Percentiles rank a stretch among this genome's conserved stretches.
Evolutionary conservation across 2,888 invertebrate genomes (phyloP).

Genomic region (Meteorus cinctellus): DNA sequence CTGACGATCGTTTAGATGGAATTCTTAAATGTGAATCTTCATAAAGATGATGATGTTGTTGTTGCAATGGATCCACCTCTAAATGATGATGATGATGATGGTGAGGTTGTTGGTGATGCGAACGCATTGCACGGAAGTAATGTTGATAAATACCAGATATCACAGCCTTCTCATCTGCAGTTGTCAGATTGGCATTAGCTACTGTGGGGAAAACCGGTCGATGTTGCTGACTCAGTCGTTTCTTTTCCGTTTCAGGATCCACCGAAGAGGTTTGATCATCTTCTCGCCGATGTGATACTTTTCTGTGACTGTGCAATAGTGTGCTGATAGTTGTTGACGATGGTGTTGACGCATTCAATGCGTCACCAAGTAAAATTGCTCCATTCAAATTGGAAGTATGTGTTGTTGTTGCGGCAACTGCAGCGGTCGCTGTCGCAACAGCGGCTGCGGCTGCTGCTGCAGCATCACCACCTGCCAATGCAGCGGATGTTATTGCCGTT

Average conservation of each 20-base stretch:
- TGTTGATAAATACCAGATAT: conserved; percentile 70
- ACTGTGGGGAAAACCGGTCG: conserved; percentile 44
- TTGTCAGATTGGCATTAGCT: conserved; percentile 44
- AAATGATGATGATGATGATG: conserved; percentile 53
- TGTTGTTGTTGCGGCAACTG: conserved; percentile 48
- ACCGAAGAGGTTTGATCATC: conserved; percentile 31
- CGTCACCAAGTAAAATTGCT: conserved; percentile 31
- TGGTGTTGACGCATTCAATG: conserved; percentile 54
- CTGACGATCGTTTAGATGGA: conserved; percentile 32
- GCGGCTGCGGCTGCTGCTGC: conserved; percentile 41
- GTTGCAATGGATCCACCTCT: conserved; percentile 51
- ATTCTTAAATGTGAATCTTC: conserved; percentile 48
- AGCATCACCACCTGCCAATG: conserved; percentile 44
- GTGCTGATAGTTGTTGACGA: conserved; percentile 47
- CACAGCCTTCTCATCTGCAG: conserved; percentile 66
- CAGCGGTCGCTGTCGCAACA: conserved; percentile 55
- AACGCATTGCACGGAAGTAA: conserved; percentile 67
- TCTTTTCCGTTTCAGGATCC: conserved; percentile 36
- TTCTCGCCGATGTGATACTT: conserved; percentile 23
- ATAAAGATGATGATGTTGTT: conserved; percentile 51
- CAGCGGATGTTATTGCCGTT: conserved; percentile 33
- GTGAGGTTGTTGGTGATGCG: conserved; percentile 61
- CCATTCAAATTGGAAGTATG: conserved; percentile 25
- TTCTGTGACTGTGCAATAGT: conserved; percentile 34
- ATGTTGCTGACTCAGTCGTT: conserved; percentile 47